Percentiles rank a stretch among this genome's conserved stretches.
phyloP scores from a whole-genome alignment of 2,113 vertebrate species.

The Agelaius tricolor region DNA sequence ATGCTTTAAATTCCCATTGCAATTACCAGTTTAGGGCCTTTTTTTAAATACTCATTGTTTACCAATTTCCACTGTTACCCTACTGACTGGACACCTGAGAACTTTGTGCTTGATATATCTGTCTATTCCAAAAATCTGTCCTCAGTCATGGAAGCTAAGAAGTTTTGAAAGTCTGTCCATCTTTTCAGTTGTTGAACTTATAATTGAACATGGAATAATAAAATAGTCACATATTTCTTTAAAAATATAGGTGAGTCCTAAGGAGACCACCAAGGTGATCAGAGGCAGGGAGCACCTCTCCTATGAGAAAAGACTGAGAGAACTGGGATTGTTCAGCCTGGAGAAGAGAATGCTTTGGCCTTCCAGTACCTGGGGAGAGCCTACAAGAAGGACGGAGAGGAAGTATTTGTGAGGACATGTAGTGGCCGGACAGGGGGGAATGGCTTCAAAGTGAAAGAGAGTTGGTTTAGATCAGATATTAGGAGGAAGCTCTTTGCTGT shows the following conservation, averaged over 20 bases:
- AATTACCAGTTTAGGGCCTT: not conserved
- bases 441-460: not conserved
- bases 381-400: not conserved
- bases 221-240: not conserved
- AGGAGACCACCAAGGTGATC: too few relatives aligned
- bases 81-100: not conserved
- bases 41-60: not conserved
- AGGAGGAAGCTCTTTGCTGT: not conserved
- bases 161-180: not conserved
- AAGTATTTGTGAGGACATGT: rapidly evolving
- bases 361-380: not conserved
- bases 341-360: not conserved
- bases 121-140: not conserved
- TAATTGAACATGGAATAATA: not conserved
- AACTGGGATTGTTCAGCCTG: not conserved
- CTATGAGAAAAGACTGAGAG: not conserved
- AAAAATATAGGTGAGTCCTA: not conserved
- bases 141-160: not conserved
- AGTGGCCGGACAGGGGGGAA: not conserved
- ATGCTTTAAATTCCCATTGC: not conserved
- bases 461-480: not conserved
- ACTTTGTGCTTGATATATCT: not conserved
- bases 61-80: not conserved
- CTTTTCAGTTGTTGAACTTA: not conserved
- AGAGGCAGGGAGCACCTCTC: not conserved